Percentiles rank a stretch among this genome's conserved stretches.
These are phyloP conservation scores for Linnaemya tessellans DNA, from an alignment of 2,888 invertebrate species.

Conservation along the genomic window DNA sequence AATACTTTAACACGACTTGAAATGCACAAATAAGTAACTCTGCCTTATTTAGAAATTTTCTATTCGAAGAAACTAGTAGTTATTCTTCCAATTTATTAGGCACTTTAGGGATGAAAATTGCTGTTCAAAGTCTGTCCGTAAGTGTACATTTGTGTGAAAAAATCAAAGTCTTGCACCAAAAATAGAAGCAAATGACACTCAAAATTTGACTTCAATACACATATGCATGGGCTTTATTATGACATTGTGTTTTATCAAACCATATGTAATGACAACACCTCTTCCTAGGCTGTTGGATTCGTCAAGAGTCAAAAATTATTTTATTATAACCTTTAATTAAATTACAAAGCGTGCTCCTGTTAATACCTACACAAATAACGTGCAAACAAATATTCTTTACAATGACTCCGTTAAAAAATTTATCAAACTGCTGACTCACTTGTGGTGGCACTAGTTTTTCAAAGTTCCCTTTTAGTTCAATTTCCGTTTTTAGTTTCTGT, in stretches of 20 bases:
- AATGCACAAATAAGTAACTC: too few relatives aligned
- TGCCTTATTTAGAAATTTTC: too few relatives aligned
- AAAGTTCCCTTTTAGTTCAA: constrained; percentile 21
- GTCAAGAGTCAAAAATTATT: constrained; percentile 8
- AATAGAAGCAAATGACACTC: background rate
- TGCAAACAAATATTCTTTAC: constrained; percentile 6
- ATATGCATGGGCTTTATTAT: constrained; percentile 17
- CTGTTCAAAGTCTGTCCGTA: background rate
- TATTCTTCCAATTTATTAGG: too few relatives aligned
- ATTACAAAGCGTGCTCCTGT: background rate
- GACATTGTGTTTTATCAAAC: constrained; percentile 30
- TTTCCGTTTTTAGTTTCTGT: constrained; percentile 38
- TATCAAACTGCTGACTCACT: constrained; percentile 56
- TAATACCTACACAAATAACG: background rate
- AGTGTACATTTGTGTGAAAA: background rate
- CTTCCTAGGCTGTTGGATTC: background rate
- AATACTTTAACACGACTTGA: too few relatives aligned
- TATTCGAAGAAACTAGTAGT: too few relatives aligned
- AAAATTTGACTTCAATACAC: constrained; percentile 39
- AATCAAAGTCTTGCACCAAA: background rate
- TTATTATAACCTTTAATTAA: constrained; percentile 25
- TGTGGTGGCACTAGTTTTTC: background rate
- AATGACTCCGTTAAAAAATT: background rate
- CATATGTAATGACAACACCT: constrained; percentile 55
- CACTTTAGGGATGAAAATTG: too few relatives aligned